phyloP scores from a whole-genome alignment of 2,888 invertebrate species.

The Macrosiphum euphorbiae region DNA sequence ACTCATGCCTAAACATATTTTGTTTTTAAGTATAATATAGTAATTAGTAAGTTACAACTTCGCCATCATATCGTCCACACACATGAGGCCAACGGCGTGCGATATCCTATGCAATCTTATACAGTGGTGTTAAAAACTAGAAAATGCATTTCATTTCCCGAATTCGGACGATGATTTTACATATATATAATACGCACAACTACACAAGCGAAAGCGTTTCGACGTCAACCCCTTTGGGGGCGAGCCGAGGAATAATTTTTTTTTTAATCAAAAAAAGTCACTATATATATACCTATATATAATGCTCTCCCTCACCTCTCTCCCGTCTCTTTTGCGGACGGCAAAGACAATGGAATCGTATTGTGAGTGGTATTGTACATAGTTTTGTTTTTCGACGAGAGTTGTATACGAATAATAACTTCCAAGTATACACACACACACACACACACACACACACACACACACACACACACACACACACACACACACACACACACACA shows the following conservation, averaged over 20 bases:
- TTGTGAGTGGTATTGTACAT: background rate
- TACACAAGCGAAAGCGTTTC: background rate
- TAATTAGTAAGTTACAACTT: background rate
- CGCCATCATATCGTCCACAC: too few species aligned
- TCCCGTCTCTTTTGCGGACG: slow-evolving; percentile 1
- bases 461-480: background rate
- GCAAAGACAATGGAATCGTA: slow-evolving; percentile 42
- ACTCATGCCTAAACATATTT: background rate
- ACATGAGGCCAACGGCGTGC: background rate
- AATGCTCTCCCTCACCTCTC: background rate
- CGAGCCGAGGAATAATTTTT: background rate
- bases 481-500: background rate
- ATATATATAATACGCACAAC: background rate
- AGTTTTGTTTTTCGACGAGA: slow-evolving; percentile 51
- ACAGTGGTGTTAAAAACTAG: background rate
- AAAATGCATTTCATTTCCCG: background rate
- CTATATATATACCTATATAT: background rate
- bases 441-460: background rate
- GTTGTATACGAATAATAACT: slow-evolving; percentile 52
- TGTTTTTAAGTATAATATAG: background rate
- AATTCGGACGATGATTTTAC: background rate
- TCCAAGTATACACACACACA: background rate
- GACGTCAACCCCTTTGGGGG: slow-evolving; percentile 48
- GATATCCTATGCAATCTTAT: background rate
- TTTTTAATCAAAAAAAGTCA: slow-evolving; percentile 58